Conservation (phyloP, 2,797 vertebrate species). For the Poeciliopsis presidionis region DNA sequence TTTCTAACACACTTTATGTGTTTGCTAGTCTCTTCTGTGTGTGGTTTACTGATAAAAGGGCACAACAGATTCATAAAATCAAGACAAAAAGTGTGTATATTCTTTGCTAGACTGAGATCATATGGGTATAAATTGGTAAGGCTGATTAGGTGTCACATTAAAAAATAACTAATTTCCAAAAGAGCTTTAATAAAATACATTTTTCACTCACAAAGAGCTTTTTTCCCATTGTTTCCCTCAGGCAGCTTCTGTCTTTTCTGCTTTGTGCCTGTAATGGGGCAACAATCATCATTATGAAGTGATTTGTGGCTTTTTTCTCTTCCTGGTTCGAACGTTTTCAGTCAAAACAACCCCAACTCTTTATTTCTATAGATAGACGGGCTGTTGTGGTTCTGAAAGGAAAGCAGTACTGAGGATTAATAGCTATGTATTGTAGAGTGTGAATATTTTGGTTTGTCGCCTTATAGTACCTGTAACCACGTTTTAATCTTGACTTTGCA, state of each 20-base stretch:
- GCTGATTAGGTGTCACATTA: slow-evolving; percentile 64
- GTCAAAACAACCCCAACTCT: slow-evolving; percentile 39
- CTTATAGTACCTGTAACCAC: neutral
- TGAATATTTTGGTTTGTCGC: neutral
- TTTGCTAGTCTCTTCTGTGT: slow-evolving; percentile 7
- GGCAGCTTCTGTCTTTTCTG: slow-evolving; percentile 30
- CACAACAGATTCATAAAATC: slow-evolving; percentile 47
- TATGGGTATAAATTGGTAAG: slow-evolving; percentile 43
- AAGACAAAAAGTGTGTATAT: slow-evolving; percentile 32
- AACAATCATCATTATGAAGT: slow-evolving; percentile 52
- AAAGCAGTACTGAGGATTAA: slow-evolving; percentile 1
- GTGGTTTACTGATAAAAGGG: slow-evolving; percentile 37
- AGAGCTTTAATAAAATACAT: slow-evolving; percentile 47
- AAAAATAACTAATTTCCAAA: slow-evolving; percentile 65
- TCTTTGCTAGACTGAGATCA: slow-evolving; percentile 30
- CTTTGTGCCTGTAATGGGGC: slow-evolving; percentile 40
- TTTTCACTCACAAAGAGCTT: slow-evolving; percentile 28
- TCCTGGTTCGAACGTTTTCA: slow-evolving; percentile 39
- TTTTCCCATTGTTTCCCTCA: slow-evolving; percentile 16
- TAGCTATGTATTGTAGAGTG: neutral
- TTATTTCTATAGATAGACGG: slow-evolving; percentile 20
- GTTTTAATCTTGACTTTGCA: neutral
- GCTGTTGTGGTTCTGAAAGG: slow-evolving; percentile 6
- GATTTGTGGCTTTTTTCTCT: slow-evolving; percentile 46
- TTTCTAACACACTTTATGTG: slow-evolving; percentile 11